Evolutionary conservation across 2,888 invertebrate species (phyloP), one percentile per base, ranked within the genome.

Genomic region (Synanthedon formicaeformis): DNA sequence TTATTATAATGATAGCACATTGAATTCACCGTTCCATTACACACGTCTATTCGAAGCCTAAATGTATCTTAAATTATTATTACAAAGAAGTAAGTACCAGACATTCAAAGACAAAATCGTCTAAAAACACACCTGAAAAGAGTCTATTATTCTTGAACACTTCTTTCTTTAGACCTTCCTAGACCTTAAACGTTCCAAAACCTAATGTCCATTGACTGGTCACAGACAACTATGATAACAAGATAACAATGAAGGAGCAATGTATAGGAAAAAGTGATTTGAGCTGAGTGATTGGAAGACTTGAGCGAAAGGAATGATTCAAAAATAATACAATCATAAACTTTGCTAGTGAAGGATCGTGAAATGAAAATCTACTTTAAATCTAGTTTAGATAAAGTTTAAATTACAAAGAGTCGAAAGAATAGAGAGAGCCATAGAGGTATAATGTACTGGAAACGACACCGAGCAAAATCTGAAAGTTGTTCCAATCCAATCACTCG

Each of bases 261-360:
- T 62, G 58, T 62, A 54, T 54, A 60, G 56, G 60, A 64, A 45
- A 51, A 6, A 45, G 41, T 27, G 49, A 40, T 52, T 67, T 79
- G 81, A 80, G 70, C 73, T 65, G 67, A 71, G 60, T 67, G 64
- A 60, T 67, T 81, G 83, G 83, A 84, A 83, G 83, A 83, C 82
- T 75, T 75, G 75, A 79, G 62, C 59, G 51, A 57, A 61, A 61
- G 56, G 58, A 61, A 61, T 57, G 59, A 53, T 52, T 48, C 18
- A 14, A 49, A 45, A 49, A 16, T 16, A 49, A 49, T 49, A 6
- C 3, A 18, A 49, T 34, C 34, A 34, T 34, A 34, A 34, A 34
- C 8, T 8, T 34, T 34, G 0, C 34, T 34, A 34, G 34, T 34
- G 34, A 34, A 34, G 34, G 34, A 34, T 34, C 34, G 34, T 34